Base-by-base conservation (phyloP, 2,888 invertebrate genomes). In the Mesorhabditis spiculigera region DNA sequence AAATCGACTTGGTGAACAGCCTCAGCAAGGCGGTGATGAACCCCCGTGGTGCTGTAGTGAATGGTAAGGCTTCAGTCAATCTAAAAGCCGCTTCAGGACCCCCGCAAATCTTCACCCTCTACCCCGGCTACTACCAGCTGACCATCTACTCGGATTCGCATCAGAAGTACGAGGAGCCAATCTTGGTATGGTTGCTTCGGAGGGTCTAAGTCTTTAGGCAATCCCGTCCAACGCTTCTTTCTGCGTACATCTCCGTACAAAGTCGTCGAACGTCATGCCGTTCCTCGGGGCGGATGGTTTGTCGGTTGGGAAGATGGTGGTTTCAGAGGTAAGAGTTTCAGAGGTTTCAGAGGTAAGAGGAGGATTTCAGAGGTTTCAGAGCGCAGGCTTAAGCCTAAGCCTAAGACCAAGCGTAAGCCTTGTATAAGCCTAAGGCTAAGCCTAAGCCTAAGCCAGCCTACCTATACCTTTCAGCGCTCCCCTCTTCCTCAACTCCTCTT, bases 301-400 rank as follows among this genome's bases (percentile, higher is more conserved):
- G 8, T 50, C 58, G n/a, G n/a, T 50, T 50, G 58, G n/a, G 58
- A 50, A 50, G n/a, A 50, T 50, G 58, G 58, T 50, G n/a, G n/a
- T 13, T 13, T 50, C 10, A 50, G n/a, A 50, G 58, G 58, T 50
- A 50, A 50, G n/a, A 50, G n/a, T 50, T 10, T n/a, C n/a, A n/a
- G n/a, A n/a, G n/a, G n/a, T 13, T 13, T 50, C 10, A 50, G n/a
- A 50, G 58, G 58, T 50, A 50, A 50, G n/a, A 50, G n/a, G n/a
- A n/a, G n/a, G n/a, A n/a, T n/a, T n/a, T n/a, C n/a, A n/a, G n/a
- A n/a, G n/a, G n/a, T n/a, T n/a, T n/a, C 1, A 28, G 3, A 28
- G 28, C 28, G 28, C 3, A 28, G 28, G 28, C 28, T 3, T 28
- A 28, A 28, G 28, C 28, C 28, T 1, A 28, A 28, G 28, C 28